Evolutionary conservation across 2,113 vertebrate species (phyloP).

Genomic region (cattle (Bos taurus)): DNA sequence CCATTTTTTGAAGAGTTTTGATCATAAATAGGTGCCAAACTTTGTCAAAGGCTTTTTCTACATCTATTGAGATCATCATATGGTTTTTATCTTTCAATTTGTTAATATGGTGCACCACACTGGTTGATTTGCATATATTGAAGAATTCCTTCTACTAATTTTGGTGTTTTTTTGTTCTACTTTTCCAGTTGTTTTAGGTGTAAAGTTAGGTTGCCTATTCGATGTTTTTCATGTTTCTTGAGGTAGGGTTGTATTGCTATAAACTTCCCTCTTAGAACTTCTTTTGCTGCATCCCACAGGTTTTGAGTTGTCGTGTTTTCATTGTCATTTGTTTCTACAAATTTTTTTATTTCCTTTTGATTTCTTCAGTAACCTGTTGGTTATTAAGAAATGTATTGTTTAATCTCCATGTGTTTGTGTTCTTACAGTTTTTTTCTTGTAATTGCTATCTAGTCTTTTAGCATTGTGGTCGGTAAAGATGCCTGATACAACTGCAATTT

Average conservation of each 20-base stretch:
- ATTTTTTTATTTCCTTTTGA: background rate
- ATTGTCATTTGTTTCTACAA: background rate
- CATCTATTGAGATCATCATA: background rate
- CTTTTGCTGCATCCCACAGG: background rate
- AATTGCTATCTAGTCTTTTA: background rate
- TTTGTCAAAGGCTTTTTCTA: background rate
- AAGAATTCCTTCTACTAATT: background rate
- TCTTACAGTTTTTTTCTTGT: background rate
- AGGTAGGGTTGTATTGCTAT: background rate
- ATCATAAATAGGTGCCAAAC: background rate
- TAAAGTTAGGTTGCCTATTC: background rate
- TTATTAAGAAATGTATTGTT: background rate
- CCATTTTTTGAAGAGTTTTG: background rate
- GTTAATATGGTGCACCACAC: background rate
- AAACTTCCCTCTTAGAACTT: background rate
- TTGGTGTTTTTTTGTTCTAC: background rate
- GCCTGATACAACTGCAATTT: background rate
- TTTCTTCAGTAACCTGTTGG: background rate
- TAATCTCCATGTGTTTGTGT: background rate
- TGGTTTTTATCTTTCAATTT: background rate
- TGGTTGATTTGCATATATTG: background rate
- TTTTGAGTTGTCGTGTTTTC: background rate
- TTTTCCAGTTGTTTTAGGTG: background rate
- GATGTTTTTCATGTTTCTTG: background rate
- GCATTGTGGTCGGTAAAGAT: background rate